Evolutionary conservation across 2,888 invertebrate genomes (phyloP), one percentile per base, ranked within the genome.

Genomic region (Orchesella flavescens): DNA sequence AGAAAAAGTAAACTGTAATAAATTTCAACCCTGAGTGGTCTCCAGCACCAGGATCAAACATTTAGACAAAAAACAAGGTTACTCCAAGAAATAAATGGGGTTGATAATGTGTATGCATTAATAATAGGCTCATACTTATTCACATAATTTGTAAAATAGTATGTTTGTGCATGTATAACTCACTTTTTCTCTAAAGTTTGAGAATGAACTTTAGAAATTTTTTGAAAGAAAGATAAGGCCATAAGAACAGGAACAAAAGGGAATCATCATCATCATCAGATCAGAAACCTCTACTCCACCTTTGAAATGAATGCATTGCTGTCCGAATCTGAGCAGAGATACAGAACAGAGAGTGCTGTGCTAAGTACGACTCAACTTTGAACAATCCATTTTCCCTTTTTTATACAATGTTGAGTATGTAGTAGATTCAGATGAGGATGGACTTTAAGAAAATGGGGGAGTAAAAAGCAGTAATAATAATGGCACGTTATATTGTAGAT

Each of bases 401-500:
- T 34, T 34, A 34, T 34, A 34, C 3, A 34, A 34, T 4, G 5
- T 10, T 17, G 17, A 57, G 17, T 17, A 21, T 57, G 3, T 17
- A 65, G 65, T 17, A 65, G 17, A 57, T 17, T 13, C 10, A 21
- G 17, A 57, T 19, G 57, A 13, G 57, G 10, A 21, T 57, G 19
- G 57, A 57, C 57, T 57, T 57, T 57, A 19, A 21, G 57, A n/a
- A 57, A 57, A 57, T 57, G 57, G 57, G 57, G 49, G 49, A 49
- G 49, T n/a, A 49, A 49, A 34, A 34, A 34, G 34, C 7, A 34
- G 34, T 53, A n/a, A 61, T 61, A 61, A 65, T 65, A 65, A 65
- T 65, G 65, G 43, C 17, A 21, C 21, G 23, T 63, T 49, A 68
- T 68, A 49, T 23, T 68, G 21, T 43, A 71, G 78, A 78, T 71